Base-by-base conservation (phyloP, 2,113 vertebrate species). In the Egretta garzetta region DNA sequence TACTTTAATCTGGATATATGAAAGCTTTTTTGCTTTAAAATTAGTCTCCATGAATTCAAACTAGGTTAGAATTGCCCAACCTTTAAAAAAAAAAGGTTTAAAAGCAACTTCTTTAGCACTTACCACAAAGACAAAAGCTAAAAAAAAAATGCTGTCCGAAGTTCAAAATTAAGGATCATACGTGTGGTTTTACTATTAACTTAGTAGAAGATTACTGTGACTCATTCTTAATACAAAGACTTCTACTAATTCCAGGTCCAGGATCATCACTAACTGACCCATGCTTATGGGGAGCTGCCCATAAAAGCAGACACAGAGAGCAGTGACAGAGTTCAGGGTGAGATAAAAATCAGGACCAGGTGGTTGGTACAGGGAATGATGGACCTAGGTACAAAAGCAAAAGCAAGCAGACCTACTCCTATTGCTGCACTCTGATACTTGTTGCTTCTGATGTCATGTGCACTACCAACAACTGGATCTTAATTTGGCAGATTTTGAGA, bases 21-120 rank as follows among this genome's bases (percentile, higher is more conserved):
- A 79, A 80, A 95, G 74, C 17, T 63, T 37, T 60, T 80, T 89
- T 93, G 7, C 37, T 77, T 84, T 77, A 66, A 58, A 76, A 49
- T 45, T 30, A 75, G 3, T 45, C 10, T 74, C 24, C 0, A 0
- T 55, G 19, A 72, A 59, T 52, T 71, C 16, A 74, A 88, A 85
- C 10, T 15, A 18, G 9, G 12, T 81, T 72, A 35, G 37, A 43
- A 4, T n/a, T 67, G n/a, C 50, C 67, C 9, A 20, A 10, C 15
- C 26, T 74, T 74, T 13, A 30, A 52, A 39, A 41, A 52, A 39
- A 41, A 74, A 49, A 10, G 1, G 10, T 52, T 88, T 73, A 45
- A 64, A 91, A 86, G 21, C 24, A 53, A 15, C 32, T 67, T 71
- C 24, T 35, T 10, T 24, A 60, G 52, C 7, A 47, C 9, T 59